These are phyloP conservation scores for Poeciliopsis prolifica DNA, from an alignment of 2,113 vertebrate species.

Conservation along the genomic window DNA sequence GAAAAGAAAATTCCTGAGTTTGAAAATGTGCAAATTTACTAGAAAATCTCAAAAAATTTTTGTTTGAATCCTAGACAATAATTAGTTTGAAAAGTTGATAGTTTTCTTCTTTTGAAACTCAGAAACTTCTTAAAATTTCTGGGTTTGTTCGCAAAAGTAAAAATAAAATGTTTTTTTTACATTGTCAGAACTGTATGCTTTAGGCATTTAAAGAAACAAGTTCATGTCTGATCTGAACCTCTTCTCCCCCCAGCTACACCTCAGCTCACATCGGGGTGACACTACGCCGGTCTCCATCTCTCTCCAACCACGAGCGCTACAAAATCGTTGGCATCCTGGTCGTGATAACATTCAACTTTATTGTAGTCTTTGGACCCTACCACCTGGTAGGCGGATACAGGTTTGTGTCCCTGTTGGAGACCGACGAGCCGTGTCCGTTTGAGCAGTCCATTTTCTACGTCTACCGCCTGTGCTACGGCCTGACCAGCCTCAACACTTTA, in stretches of 20 bases:
- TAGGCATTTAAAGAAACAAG: not conserved
- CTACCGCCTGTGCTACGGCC: conserved; percentile 80
- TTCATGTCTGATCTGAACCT: conserved; percentile 9
- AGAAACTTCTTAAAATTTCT: too few species aligned
- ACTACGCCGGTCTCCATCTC: conserved; percentile 75
- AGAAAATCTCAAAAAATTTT: too few species aligned
- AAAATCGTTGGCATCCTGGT: conserved; percentile 80
- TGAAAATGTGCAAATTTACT: too few species aligned
- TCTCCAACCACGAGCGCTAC: conserved; percentile 73
- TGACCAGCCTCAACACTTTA: conserved; percentile 83
- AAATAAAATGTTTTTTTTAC: too few species aligned
- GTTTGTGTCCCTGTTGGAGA: conserved; percentile 75
- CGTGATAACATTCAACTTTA: conserved; percentile 81
- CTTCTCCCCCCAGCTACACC: conserved; percentile 71
- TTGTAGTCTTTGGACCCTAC: conserved; percentile 80
- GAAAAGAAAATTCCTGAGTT: too few species aligned
- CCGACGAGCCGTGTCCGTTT: conserved; percentile 69
- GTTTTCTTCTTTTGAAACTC: too few species aligned
- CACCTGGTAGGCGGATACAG: conserved; percentile 80
- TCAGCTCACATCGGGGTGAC: conserved; percentile 77
- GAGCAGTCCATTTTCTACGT: conserved; percentile 76
- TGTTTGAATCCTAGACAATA: too few species aligned
- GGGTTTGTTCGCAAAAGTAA: too few species aligned
- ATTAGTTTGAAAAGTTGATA: too few species aligned
- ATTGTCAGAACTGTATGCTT: too few species aligned